Conservation (phyloP, 1,140 invertebrate genomes). For the Sarcophaga bullata region DNA sequence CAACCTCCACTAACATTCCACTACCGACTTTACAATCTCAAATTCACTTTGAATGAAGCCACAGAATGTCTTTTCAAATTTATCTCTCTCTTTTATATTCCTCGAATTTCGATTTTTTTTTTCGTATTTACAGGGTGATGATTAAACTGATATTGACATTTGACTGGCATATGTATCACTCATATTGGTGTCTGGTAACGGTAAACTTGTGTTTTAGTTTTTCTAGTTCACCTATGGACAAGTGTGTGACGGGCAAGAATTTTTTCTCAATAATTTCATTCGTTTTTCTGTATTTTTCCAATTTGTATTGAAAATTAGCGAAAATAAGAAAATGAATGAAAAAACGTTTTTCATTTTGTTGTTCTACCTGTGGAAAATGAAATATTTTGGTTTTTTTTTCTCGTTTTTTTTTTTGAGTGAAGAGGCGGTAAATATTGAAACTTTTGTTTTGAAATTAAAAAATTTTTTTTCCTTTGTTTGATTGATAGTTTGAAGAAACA, state of each 20-base stretch:
- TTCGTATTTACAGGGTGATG: neutral
- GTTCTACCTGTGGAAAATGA: neutral
- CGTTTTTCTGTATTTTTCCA: too few species aligned
- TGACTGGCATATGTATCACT: constrained; percentile 64
- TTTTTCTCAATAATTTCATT: too few species aligned
- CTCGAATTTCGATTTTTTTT: too few species aligned
- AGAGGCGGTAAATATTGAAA: neutral
- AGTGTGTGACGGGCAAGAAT: too few species aligned
- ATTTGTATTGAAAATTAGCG: too few species aligned
- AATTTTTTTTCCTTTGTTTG: neutral
- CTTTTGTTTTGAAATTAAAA: neutral
- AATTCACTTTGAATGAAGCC: too few species aligned
- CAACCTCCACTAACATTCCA: too few species aligned
- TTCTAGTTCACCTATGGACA: too few species aligned
- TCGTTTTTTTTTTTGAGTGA: neutral
- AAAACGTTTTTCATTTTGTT: neutral
- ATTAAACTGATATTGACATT: constrained; percentile 58
- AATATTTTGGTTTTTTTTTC: neutral
- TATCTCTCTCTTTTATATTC: too few species aligned
- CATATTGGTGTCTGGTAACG: neutral
- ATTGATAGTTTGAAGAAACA: neutral
- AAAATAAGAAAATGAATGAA: neutral
- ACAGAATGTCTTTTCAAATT: too few species aligned
- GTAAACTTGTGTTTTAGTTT: too few species aligned
- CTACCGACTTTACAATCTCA: too few species aligned